Conservation (phyloP, 2,888 invertebrate genomes). For the Spisula subtruncata region DNA sequence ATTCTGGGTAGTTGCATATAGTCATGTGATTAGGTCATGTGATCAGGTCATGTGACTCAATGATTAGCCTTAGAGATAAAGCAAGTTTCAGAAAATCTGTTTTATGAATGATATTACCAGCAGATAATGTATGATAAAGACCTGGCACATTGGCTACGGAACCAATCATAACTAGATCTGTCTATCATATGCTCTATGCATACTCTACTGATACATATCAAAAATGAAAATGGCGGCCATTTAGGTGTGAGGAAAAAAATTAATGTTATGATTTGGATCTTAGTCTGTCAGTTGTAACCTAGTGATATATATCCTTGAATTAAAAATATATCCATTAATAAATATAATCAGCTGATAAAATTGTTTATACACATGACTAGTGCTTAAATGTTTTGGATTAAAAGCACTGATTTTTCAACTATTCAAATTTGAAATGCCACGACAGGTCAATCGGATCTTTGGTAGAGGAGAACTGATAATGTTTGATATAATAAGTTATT, state of each 20-base stretch:
- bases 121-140: slow-evolving; percentile 38
- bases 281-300: background rate
- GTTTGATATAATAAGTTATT: no score
- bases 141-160: slow-evolving; percentile 39
- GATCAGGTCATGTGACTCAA: slow-evolving; percentile 59
- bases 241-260: slow-evolving; percentile 16
- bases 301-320: background rate
- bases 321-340: background rate
- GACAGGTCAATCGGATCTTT: no score
- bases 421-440: no score
- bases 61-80: slow-evolving; percentile 34
- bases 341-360: background rate
- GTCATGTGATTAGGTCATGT: slow-evolving; percentile 45
- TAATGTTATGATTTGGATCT: slow-evolving; percentile 23
- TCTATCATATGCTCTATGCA: slow-evolving; percentile 1
- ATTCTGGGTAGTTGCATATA: slow-evolving; percentile 54
- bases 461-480: no score
- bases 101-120: slow-evolving; percentile 50
- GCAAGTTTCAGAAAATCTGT: slow-evolving; percentile 41
- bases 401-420: background rate
- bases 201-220: background rate
- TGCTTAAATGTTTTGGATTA: background rate
- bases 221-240: slow-evolving; percentile 23
- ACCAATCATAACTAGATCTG: slow-evolving; percentile 21
- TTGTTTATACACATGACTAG: background rate